phyloP scores from a whole-genome alignment of 2,113 vertebrate genomes.

The Jacana jacana region DNA sequence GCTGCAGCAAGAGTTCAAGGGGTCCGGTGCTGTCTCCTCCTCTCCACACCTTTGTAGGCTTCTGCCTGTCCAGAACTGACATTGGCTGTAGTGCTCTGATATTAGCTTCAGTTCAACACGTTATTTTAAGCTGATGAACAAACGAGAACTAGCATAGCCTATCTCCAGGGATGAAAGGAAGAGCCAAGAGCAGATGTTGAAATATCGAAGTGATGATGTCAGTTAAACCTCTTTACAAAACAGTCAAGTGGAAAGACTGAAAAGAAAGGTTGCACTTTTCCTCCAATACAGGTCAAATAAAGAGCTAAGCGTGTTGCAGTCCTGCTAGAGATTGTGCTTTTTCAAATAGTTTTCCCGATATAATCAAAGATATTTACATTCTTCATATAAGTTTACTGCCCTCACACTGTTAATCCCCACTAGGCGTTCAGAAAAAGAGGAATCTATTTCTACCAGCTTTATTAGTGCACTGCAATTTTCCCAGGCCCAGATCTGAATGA shows the following conservation, averaged over 20 bases:
- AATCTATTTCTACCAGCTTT: neutral
- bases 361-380: neutral
- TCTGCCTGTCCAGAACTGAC: neutral
- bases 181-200: neutral
- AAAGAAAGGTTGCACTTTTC: neutral
- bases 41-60: neutral
- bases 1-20: neutral
- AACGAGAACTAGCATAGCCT: neutral
- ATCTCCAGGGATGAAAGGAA: neutral
- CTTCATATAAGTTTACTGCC: neutral
- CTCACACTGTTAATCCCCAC: neutral
- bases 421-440: neutral
- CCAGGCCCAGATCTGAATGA: neutral
- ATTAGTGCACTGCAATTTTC: neutral
- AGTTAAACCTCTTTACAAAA: neutral
- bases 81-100: neutral
- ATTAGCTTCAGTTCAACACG: neutral
- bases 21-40: neutral
- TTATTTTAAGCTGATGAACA: neutral
- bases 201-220: neutral
- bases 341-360: neutral
- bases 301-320: neutral
- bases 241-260: neutral
- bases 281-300: neutral
- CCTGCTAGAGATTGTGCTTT: neutral